These are phyloP conservation scores for Sebastes oblongus DNA, from an alignment of 2,797 vertebrate genomes.

Conservation along the genomic window DNA sequence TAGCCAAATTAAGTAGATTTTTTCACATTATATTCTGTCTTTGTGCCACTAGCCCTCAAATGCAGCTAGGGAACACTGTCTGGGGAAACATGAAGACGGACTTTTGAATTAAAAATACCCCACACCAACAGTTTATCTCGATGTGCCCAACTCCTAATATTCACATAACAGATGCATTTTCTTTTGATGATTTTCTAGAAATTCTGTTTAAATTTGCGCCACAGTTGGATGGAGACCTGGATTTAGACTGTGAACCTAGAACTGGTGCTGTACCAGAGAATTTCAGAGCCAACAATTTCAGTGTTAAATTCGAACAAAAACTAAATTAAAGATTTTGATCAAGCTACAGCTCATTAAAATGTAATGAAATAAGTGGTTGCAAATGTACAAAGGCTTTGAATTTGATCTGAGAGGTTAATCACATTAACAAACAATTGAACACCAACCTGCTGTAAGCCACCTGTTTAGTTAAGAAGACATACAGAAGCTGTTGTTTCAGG, in stretches of 20 bases:
- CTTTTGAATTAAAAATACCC: not conserved
- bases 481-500: constrained; percentile 27
- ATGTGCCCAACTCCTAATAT: not conserved
- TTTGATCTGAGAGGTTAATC: not conserved
- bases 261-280: not conserved
- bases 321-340: not conserved
- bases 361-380: not conserved
- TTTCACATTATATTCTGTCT: not conserved
- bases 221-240: not conserved
- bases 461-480: constrained; percentile 26
- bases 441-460: constrained; percentile 8
- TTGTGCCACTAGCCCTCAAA: not conserved
- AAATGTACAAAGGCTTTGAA: not conserved
- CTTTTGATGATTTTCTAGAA: not conserved
- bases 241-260: not conserved
- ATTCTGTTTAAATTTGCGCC: not conserved
- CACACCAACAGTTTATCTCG: not conserved
- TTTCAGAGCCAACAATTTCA: not conserved
- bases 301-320: not conserved
- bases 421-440: not conserved
- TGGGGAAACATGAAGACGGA: not conserved
- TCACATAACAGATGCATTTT: not conserved
- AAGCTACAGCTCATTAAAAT: not conserved
- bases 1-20: too few relatives aligned
- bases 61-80: not conserved